phyloP scores from a whole-genome alignment of 2,888 invertebrate genomes.

The Thyatira batis region DNA sequence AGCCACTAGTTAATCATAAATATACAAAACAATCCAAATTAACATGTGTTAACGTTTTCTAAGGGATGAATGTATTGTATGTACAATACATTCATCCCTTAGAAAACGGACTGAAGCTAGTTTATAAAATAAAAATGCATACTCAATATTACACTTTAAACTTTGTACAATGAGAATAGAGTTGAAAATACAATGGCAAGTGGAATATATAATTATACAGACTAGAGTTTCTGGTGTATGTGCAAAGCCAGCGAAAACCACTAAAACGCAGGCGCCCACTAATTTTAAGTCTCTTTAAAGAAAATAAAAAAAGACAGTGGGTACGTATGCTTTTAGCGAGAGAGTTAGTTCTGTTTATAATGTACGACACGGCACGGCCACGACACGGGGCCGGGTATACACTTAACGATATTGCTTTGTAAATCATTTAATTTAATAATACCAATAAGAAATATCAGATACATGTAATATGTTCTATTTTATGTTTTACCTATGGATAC shows the following conservation, averaged over 20 bases:
- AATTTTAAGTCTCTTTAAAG: conserved; percentile 40
- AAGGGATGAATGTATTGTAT: no score
- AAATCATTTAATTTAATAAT: no score
- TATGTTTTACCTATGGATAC: no score
- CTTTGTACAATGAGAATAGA: neutral
- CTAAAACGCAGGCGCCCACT: conserved; percentile 36
- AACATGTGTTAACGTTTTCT: no score
- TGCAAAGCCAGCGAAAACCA: conserved; percentile 15
- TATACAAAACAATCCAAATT: no score
- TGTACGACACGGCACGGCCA: conserved; percentile 18
- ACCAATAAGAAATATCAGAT: no score
- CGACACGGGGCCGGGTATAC: conserved; percentile 15
- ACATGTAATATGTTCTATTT: no score
- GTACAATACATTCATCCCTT: no score
- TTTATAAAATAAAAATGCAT: neutral
- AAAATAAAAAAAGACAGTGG: conserved; percentile 44
- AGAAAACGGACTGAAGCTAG: no score
- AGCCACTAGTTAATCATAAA: no score
- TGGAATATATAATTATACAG: neutral
- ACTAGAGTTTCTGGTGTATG: conserved; percentile 2
- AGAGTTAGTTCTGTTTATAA: conserved; percentile 27
- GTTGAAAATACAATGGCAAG: neutral
- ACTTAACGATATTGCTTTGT: no score
- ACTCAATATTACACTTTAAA: neutral
- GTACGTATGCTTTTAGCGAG: conserved; percentile 48